Percentiles rank a stretch among this genome's conserved stretches.
Evolutionary conservation across 2,113 vertebrate species (phyloP).

Genomic region (Phalacrocorax pelagicus): DNA sequence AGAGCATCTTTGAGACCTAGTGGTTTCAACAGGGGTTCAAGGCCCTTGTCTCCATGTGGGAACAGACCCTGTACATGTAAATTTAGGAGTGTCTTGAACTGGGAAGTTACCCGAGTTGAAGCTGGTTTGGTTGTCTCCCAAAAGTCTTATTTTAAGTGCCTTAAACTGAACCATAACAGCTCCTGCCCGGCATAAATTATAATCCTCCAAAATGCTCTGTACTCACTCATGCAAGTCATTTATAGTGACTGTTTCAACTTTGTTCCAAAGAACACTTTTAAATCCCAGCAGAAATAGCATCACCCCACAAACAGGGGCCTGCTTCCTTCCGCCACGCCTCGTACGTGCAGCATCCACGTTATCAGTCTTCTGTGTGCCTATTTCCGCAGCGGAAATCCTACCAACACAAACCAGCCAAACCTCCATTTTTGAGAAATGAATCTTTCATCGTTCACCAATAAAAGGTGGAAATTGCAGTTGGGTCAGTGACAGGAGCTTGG

Average conservation of each 20-base stretch:
- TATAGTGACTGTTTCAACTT: conserved; percentile 25
- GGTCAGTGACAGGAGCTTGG: conserved; percentile 27
- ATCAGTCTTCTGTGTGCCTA: not conserved
- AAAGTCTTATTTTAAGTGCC: conserved; percentile 41
- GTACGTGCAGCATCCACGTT: not conserved
- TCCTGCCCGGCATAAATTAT: conserved; percentile 50
- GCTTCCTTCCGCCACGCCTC: conserved; percentile 3
- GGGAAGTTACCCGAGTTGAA: conserved; percentile 13
- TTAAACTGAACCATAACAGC: conserved; percentile 30
- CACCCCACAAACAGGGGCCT: not conserved
- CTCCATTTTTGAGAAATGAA: not conserved
- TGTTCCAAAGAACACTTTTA: not conserved
- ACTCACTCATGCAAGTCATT: conserved; percentile 11
- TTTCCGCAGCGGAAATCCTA: conserved; percentile 11
- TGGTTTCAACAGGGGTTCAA: not conserved
- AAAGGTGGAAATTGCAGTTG: conserved; percentile 43
- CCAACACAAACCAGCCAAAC: not conserved
- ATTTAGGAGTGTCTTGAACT: not conserved
- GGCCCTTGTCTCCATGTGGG: not conserved
- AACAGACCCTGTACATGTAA: not conserved
- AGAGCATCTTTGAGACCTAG: not conserved
- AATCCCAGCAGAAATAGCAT: conserved; percentile 27
- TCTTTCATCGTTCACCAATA: not conserved
- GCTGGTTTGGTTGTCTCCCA: conserved; percentile 44
- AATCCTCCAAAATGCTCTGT: conserved; percentile 32